Conservation (phyloP, 2,113 vertebrate species). For the Hucho hucho region DNA sequence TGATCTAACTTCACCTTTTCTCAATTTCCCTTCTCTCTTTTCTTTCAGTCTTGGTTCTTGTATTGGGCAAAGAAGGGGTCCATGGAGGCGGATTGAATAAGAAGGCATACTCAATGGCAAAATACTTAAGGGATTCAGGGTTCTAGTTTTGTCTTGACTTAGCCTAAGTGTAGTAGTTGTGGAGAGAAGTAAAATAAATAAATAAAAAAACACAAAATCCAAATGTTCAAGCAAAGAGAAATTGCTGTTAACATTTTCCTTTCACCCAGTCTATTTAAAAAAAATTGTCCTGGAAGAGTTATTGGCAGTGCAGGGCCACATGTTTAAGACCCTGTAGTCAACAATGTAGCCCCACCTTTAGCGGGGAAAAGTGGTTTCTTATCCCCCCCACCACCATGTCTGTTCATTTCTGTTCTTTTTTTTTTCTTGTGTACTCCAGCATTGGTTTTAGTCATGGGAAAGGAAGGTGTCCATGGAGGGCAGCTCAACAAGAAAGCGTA, state of each 20-base stretch:
- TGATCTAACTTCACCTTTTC: slow-evolving; percentile 72
- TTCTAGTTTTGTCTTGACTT: slow-evolving; percentile 81
- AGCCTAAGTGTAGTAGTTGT: slow-evolving; percentile 76
- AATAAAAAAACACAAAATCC: no score
- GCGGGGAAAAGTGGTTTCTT: slow-evolving; percentile 65
- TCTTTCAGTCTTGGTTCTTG: slow-evolving; percentile 95
- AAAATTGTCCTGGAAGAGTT: slow-evolving; percentile 82
- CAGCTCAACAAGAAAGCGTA: slow-evolving; percentile 88
- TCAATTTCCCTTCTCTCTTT: slow-evolving; percentile 78
- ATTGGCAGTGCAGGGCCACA: slow-evolving; percentile 86
- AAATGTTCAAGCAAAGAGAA: no score
- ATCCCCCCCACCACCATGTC: slow-evolving; percentile 35
- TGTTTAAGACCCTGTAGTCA: slow-evolving; percentile 77
- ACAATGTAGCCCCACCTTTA: slow-evolving; percentile 79
- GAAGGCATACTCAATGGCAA: slow-evolving; percentile 92
- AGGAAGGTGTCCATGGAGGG: slow-evolving; percentile 92
- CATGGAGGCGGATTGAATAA: slow-evolving; percentile 95
- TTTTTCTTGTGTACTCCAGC: slow-evolving; percentile 92
- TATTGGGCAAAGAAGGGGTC: slow-evolving; percentile 97
- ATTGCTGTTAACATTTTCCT: slow-evolving; percentile 81
- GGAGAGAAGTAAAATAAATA: neutral
- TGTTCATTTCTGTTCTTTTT: slow-evolving; percentile 71
- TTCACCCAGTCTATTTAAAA: slow-evolving; percentile 57
- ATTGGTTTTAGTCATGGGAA: slow-evolving; percentile 95
- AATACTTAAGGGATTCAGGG: slow-evolving; percentile 95